Percentiles rank a stretch among this genome's conserved stretches.
Conservation (phyloP, 2,888 invertebrate species). For the Catonia carolina region DNA sequence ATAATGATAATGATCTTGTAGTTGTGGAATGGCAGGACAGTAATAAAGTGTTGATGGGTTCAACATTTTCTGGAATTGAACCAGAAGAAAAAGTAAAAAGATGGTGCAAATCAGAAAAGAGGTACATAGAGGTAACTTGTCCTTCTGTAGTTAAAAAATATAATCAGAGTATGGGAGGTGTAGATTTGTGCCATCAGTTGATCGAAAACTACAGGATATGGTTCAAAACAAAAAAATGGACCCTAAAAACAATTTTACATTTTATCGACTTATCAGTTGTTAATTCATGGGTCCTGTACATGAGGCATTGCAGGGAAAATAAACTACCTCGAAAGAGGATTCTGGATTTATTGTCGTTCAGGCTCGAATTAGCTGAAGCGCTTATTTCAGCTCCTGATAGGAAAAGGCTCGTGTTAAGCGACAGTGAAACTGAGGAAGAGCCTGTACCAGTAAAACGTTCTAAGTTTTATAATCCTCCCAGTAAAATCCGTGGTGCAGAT, state of each 20-base stretch:
- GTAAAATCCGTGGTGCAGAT: background rate
- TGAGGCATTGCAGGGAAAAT: background rate
- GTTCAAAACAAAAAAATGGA: constrained; percentile 12
- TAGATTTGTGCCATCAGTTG: constrained; percentile 14
- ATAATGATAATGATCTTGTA: constrained; percentile 1
- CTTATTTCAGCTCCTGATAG: background rate
- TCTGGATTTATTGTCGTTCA: background rate
- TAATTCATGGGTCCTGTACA: constrained; percentile 6
- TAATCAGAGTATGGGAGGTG: constrained; percentile 9
- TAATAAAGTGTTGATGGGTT: constrained; percentile 8
- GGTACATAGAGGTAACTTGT: constrained; percentile 5
- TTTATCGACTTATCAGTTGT: constrained; percentile 6
- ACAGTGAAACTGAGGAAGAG: background rate
- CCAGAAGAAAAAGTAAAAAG: constrained; percentile 1
- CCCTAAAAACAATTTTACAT: constrained; percentile 10
- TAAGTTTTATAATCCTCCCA: constrained; percentile 6
- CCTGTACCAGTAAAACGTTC: background rate
- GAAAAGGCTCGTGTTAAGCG: background rate
- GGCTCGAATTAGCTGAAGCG: constrained; percentile 1
- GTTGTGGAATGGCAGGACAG: constrained; percentile 3
- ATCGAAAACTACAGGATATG: constrained; percentile 9
- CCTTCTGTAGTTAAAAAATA: constrained; percentile 6
- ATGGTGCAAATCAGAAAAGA: constrained; percentile 2
- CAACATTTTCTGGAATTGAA: constrained; percentile 1
- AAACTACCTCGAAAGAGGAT: background rate